A percentile compares a stretch with the other conserved stretches of the same genome.
Evolutionary conservation across 2,113 vertebrate species (phyloP).

Genomic region (Pandion haliaetus): DNA sequence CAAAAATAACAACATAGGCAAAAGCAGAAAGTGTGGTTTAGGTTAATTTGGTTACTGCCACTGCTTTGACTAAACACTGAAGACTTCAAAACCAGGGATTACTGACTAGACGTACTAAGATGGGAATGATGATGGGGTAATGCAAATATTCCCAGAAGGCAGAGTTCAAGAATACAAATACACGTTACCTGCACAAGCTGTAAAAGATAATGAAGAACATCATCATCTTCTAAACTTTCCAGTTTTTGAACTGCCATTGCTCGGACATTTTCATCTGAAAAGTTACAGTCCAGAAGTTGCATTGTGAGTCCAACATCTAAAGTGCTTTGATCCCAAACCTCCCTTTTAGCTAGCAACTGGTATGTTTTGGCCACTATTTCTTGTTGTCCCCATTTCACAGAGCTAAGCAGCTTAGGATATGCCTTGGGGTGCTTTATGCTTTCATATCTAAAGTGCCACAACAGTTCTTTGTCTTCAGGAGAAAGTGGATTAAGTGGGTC

Average conservation of each 20-base stretch:
- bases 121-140: neutral
- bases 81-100: neutral
- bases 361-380: constrained; percentile 90
- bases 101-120: neutral
- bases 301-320: constrained; percentile 94
- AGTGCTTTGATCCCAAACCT: constrained; percentile 88
- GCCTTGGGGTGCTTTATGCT: constrained; percentile 91
- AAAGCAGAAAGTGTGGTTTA: neutral
- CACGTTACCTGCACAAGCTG: constrained; percentile 92
- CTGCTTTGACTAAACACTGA: neutral
- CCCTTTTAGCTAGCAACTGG: constrained; percentile 85
- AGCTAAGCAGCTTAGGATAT: constrained; percentile 93
- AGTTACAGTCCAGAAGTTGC: constrained; percentile 96
- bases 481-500: constrained; percentile 94
- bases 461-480: constrained; percentile 92
- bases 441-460: constrained; percentile 96
- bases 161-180: neutral
- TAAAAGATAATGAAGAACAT: constrained; percentile 93
- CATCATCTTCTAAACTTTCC: constrained; percentile 91
- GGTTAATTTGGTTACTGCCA: neutral
- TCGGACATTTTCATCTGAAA: constrained; percentile 92
- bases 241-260: constrained; percentile 95
- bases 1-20: neutral
- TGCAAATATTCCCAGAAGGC: neutral
- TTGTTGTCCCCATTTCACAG: constrained; percentile 94